Evolutionary conservation across 2,797 vertebrate genomes (phyloP).

Genomic region (Scyliorhinus canicula): DNA sequence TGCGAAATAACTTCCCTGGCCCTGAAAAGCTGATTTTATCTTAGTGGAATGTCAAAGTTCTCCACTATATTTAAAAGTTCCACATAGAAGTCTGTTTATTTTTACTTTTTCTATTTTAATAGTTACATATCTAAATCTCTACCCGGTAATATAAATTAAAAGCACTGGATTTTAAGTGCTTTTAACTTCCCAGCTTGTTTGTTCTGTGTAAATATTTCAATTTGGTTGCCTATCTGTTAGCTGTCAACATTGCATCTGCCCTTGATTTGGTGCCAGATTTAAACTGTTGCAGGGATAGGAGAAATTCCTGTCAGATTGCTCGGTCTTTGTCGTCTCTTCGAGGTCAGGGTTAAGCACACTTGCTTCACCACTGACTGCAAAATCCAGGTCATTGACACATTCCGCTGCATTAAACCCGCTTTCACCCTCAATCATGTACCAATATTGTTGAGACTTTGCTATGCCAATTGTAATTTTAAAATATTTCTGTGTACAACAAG

Average conservation of each 20-base stretch:
- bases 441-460: neutral
- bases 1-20: neutral
- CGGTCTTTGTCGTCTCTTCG: neutral
- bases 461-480: neutral
- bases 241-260: neutral
- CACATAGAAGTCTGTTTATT: neutral
- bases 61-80: neutral
- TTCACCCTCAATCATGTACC: too few species aligned
- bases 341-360: too few species aligned
- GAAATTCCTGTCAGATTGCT: neutral
- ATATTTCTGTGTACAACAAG: neutral
- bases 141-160: neutral
- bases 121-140: too few species aligned
- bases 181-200: neutral
- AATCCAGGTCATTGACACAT: neutral
- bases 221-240: neutral
- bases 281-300: neutral
- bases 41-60: neutral
- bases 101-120: neutral
- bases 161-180: neutral
- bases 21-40: neutral
- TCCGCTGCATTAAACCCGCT: neutral
- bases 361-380: neutral
- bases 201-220: neutral
- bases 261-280: neutral